phyloP scores from a whole-genome alignment of 1,140 invertebrate species.

The Zaprionus camerounensis region DNA sequence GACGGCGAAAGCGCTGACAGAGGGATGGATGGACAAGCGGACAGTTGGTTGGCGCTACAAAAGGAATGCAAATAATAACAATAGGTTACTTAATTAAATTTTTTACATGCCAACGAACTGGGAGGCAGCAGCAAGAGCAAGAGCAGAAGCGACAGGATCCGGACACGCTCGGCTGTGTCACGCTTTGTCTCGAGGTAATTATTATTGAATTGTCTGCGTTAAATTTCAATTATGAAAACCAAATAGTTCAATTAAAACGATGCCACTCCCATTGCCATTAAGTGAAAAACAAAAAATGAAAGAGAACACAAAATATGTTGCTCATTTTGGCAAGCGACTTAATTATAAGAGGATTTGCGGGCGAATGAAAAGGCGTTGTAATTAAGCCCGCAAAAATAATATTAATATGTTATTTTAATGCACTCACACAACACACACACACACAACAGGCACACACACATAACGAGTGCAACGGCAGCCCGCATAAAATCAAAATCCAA shows the following conservation, averaged over 20 bases:
- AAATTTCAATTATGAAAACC: slow-evolving; percentile 79
- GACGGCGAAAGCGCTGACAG: slow-evolving; percentile 7
- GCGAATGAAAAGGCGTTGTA: slow-evolving; percentile 28
- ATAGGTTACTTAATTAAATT: slow-evolving; percentile 83
- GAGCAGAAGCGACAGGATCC: slow-evolving; percentile 11
- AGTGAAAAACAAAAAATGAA: slow-evolving; percentile 7
- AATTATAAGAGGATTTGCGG: slow-evolving; percentile 76
- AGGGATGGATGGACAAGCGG: not conserved
- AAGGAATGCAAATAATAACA: slow-evolving; percentile 79
- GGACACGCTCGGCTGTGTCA: slow-evolving; percentile 26
- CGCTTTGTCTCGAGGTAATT: slow-evolving; percentile 61
- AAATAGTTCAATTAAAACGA: slow-evolving; percentile 77
- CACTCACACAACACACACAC: slow-evolving; percentile 6
- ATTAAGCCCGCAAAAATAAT: slow-evolving; percentile 57
- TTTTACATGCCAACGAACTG: slow-evolving; percentile 60
- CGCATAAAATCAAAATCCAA: slow-evolving; percentile 58
- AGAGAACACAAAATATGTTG: slow-evolving; percentile 6
- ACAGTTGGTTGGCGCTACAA: slow-evolving; percentile 17
- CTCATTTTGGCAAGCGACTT: slow-evolving; percentile 42
- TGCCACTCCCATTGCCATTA: slow-evolving; percentile 40
- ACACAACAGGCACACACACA: slow-evolving; percentile 5
- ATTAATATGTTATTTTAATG: slow-evolving; percentile 67
- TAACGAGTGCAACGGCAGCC: slow-evolving; percentile 15
- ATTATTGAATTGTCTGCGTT: slow-evolving; percentile 78
- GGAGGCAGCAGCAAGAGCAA: not conserved